Evolutionary conservation across 1,140 invertebrate genomes (phyloP).

Genomic region (Macrostomum lignano): DNA sequence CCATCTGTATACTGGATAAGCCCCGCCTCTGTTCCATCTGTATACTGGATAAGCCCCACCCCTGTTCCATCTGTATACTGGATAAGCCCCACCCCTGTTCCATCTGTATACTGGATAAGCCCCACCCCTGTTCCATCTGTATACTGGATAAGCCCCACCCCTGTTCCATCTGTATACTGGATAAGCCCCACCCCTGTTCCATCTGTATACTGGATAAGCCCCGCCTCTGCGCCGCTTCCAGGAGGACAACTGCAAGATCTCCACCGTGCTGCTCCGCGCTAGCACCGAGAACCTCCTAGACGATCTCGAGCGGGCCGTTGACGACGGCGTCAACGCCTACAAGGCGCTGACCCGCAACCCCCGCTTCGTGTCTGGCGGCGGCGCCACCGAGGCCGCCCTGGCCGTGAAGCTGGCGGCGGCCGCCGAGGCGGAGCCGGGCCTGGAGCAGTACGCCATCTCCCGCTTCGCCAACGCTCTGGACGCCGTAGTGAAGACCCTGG

Average conservation of each 20-base stretch:
- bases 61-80: neutral
- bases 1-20: too few relatives aligned
- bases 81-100: neutral
- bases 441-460: neutral
- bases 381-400: constrained; percentile 70
- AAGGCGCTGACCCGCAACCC: constrained; percentile 52
- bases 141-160: neutral
- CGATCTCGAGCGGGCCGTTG: constrained; percentile 82
- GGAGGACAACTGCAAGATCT: constrained; percentile 24
- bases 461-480: neutral
- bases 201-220: too few relatives aligned
- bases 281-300: constrained; percentile 95
- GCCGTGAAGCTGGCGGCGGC: constrained; percentile 32
- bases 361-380: constrained; percentile 61
- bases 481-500: neutral
- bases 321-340: constrained; percentile 94
- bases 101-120: too few relatives aligned
- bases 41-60: neutral
- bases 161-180: neutral
- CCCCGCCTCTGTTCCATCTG: too few relatives aligned
- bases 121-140: too few relatives aligned
- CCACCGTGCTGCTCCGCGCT: constrained; percentile 72
- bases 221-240: constrained; percentile 37
- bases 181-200: neutral
- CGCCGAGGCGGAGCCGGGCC: constrained; percentile 39